Evolutionary conservation across 35 echinoderm and acorn worm genomes (phyloP).

Genomic region (Chiridota heheva): DNA sequence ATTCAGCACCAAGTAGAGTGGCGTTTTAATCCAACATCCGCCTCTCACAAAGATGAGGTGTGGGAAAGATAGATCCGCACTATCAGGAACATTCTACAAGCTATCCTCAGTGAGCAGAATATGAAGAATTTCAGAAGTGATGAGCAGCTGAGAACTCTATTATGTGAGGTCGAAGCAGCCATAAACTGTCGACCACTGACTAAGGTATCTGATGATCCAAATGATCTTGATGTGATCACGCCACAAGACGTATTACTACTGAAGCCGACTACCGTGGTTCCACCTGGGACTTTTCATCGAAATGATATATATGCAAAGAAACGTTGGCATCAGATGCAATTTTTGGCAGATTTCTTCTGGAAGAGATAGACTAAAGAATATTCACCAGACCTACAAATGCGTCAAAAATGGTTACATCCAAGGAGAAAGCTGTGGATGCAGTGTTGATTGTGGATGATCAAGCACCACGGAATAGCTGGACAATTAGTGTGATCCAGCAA

Average conservation of each 20-base stretch:
- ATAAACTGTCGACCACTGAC: constrained; percentile 48
- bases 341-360: too few species aligned
- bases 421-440: too few species aligned
- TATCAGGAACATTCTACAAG: constrained; percentile 26
- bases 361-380: too few species aligned
- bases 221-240: constrained; percentile 45
- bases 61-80: constrained; percentile 56
- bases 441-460: too few species aligned
- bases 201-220: constrained; percentile 1
- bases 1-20: constrained; percentile 16
- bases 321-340: too few species aligned
- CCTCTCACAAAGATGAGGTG: constrained; percentile 43
- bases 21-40: constrained; percentile 41
- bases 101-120: constrained; percentile 4
- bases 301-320: too few species aligned
- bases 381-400: too few species aligned
- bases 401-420: too few species aligned
- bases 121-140: constrained; percentile 32
- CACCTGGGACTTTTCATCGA: constrained; percentile 3
- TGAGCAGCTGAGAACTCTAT: too few species aligned
- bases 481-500: too few species aligned
- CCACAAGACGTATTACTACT: constrained; percentile 25
- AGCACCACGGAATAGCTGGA: too few species aligned
- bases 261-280: not conserved
- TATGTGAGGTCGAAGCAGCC: constrained; percentile 13